Conservation (phyloP, 1,140 invertebrate species). For the Lepidurus apus region DNA sequence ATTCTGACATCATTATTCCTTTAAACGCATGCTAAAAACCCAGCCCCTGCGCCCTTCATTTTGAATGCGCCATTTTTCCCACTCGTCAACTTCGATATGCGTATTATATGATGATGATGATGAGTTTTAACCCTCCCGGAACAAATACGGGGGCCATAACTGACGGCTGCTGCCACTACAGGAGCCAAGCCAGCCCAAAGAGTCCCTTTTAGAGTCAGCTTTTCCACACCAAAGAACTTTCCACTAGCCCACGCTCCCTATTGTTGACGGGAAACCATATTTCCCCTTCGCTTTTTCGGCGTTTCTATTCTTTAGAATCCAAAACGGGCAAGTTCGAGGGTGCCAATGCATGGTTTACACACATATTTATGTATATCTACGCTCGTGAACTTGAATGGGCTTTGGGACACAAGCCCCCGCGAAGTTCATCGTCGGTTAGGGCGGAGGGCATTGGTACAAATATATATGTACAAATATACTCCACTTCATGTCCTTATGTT, state of each 20-base stretch:
- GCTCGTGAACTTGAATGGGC: slow-evolving; percentile 16
- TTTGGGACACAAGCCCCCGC: not conserved
- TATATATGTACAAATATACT: not conserved
- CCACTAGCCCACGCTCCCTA: slow-evolving; percentile 1
- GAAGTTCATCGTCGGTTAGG: slow-evolving; percentile 10
- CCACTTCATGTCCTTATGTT: not conserved
- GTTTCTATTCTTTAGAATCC: not conserved
- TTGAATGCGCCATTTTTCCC: not conserved
- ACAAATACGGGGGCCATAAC: not conserved
- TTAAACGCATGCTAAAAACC: not conserved
- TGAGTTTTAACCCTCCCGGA: not conserved
- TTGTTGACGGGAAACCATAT: not conserved
- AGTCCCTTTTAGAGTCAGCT: not conserved
- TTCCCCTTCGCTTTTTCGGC: slow-evolving; percentile 3
- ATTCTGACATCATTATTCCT: slow-evolving; percentile 7
- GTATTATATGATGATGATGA: not conserved
- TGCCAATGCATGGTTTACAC: slow-evolving; percentile 5
- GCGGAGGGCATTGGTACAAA: not conserved
- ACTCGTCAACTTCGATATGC: slow-evolving; percentile 8
- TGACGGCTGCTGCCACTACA: slow-evolving; percentile 20
- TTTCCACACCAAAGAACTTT: slow-evolving; percentile 17
- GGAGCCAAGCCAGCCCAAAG: not conserved
- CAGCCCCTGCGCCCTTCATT: not conserved
- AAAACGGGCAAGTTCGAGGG: not conserved
- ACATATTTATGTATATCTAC: not conserved